phyloP scores from a whole-genome alignment of 2,888 invertebrate species.

The Dasysyrphus albostriatus region DNA sequence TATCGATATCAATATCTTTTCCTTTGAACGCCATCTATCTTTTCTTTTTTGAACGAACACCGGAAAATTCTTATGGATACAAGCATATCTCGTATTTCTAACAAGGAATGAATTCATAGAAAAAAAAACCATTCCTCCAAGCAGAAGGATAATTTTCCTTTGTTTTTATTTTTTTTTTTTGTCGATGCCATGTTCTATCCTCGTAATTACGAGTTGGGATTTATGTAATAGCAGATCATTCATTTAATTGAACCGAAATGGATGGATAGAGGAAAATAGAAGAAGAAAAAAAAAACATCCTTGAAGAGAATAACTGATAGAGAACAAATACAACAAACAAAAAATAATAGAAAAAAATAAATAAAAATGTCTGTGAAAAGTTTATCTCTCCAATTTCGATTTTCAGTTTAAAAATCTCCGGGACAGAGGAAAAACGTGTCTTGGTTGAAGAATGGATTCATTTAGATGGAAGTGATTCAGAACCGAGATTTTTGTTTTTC shows the following conservation, averaged over 20 bases:
- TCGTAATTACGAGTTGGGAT: conserved; percentile 59
- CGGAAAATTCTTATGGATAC: neutral
- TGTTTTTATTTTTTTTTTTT: neutral
- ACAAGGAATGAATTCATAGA: conserved; percentile 1
- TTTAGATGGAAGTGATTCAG: conserved; percentile 35
- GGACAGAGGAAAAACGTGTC: conserved; percentile 33
- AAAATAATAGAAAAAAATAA: neutral
- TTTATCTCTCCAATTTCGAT: conserved; percentile 5
- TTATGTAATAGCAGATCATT: conserved; percentile 62
- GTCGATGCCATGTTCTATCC: neutral
- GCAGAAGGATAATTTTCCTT: conserved; percentile 14
- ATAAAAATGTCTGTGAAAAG: neutral
- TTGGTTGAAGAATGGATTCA: conserved; percentile 32
- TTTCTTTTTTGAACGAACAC: conserved; percentile 18
- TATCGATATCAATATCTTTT: conserved; percentile 27
- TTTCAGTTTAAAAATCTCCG: conserved; percentile 4
- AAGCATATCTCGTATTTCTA: conserved; percentile 5
- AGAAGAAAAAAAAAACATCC: neutral
- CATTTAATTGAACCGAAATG: conserved; percentile 56
- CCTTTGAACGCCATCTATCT: conserved; percentile 22
- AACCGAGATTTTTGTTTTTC: conserved; percentile 24
- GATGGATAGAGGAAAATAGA: conserved; percentile 22
- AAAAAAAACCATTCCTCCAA: neutral
- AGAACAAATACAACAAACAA: conserved; percentile 2
- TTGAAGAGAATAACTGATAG: conserved; percentile 21